phyloP scores from a whole-genome alignment of 2,113 vertebrate genomes.

The Loxodonta africana region DNA sequence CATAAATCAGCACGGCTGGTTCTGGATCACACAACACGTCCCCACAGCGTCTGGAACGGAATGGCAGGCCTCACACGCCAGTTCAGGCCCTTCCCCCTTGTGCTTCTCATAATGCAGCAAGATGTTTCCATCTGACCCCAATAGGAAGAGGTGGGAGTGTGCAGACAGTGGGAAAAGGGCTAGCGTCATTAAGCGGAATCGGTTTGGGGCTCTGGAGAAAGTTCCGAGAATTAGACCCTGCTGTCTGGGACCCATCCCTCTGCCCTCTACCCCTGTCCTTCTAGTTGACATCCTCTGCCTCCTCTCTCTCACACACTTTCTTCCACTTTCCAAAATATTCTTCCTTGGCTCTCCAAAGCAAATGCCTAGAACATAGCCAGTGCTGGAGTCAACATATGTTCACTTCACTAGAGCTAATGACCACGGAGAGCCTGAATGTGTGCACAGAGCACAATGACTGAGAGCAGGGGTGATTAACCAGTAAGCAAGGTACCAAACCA shows the following conservation, averaged over 20 bases:
- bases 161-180: background rate
- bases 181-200: background rate
- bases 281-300: background rate
- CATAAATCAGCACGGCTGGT: background rate
- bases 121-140: background rate
- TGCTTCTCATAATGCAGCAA: slow-evolving; percentile 14
- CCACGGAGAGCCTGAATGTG: fast-evolving
- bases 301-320: background rate
- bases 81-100: background rate
- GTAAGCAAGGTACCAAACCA: too few relatives aligned
- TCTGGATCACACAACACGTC: slow-evolving; percentile 44
- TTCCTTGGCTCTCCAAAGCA: background rate
- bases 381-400: background rate
- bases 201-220: background rate
- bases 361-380: background rate
- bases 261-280: background rate
- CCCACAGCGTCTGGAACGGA: background rate
- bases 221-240: background rate
- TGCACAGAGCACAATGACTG: background rate
- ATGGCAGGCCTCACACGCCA: background rate
- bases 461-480: too few relatives aligned
- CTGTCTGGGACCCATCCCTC: background rate
- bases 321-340: background rate
- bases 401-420: background rate
- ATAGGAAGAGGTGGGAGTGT: background rate